Evolutionary conservation across 2,888 invertebrate species (phyloP).

Genomic region (Digitonthophagus gazella): DNA sequence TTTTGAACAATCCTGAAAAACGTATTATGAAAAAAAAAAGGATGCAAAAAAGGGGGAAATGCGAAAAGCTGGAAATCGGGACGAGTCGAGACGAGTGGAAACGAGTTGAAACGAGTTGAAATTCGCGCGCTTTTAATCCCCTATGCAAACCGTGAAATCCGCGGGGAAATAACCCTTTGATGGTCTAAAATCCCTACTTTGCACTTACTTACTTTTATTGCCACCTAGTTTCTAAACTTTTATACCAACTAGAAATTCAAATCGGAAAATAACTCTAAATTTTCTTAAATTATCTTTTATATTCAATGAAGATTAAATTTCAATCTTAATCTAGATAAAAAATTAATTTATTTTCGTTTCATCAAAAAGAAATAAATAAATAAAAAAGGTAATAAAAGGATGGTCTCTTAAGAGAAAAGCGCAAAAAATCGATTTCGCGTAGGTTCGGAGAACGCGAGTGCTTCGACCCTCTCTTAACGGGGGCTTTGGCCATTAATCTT

Average conservation of each 20-base stretch:
- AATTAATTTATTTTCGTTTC: background rate
- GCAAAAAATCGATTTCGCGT: background rate
- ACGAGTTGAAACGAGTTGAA: background rate
- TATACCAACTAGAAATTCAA: background rate
- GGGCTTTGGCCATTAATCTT: constrained; percentile 51
- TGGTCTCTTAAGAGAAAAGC: too few relatives aligned
- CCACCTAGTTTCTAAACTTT: background rate
- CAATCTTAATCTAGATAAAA: too few relatives aligned
- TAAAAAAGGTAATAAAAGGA: too few relatives aligned
- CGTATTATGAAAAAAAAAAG: constrained; percentile 15
- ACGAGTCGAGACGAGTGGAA: background rate
- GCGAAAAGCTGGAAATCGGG: background rate
- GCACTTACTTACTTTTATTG: background rate
- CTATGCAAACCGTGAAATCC: background rate
- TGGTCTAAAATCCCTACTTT: background rate
- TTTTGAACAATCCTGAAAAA: constrained; percentile 74
- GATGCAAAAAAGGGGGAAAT: background rate
- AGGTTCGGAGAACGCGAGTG: background rate
- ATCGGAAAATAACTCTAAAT: too few relatives aligned
- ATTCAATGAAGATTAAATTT: too few relatives aligned
- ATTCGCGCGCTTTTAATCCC: background rate
- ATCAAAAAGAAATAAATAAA: background rate
- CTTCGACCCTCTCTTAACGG: background rate
- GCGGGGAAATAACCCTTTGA: background rate
- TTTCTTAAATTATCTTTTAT: too few relatives aligned